Evolutionary conservation across 2,797 vertebrate genomes (phyloP), one percentile per base, ranked within the genome.

Genomic region (Furcifer pardalis): DNA sequence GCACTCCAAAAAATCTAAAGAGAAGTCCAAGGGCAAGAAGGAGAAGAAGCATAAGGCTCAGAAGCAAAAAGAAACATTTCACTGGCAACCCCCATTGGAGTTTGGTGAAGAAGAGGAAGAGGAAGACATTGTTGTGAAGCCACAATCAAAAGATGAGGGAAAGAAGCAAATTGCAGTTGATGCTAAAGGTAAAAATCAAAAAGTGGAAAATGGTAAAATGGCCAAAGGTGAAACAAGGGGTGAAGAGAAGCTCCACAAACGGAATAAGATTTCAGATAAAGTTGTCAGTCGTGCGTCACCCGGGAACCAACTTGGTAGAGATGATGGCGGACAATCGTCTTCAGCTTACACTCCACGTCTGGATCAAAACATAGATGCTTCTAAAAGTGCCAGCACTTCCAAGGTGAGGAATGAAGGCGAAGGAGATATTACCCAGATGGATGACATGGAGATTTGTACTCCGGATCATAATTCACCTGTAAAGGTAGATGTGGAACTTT

Each of bases 1-100:
- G 84, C 92, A 96, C 83, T 91, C 95, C 85, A 96, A 94, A 92
- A 91, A 98, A 46, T 42, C 59, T 0, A 97, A 97, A 76, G 96
- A 96, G 56, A 97, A 96, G 84, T 93, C 93, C 0, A 99, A 98
- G 94, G 92, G 93, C 3, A 98, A 98, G 89, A 97, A 97, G 84
- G 97, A 97, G 3, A 99, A 98, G 91, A 97, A 97, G 85, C 94
- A 91, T 76, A 98, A 98, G 93, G 95, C 96, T 82, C 97, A 97
- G 80, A 99, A 98, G 88, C 96, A 96, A 84, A 99, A 98, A 88
- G 98, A 98, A 87, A 95, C 92, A 0, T 99, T 99, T 89, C 98
- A 97, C 77, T 99, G 99, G 99, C 98, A 99, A 90, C 99, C 99
- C 2, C 99, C 99, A 0, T 93, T 99, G 3, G 98, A 99, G 93